A percentile compares a stretch with the other conserved stretches of the same genome.
Conservation (phyloP, 2,888 invertebrate species). For the Cephonodes hylas region DNA sequence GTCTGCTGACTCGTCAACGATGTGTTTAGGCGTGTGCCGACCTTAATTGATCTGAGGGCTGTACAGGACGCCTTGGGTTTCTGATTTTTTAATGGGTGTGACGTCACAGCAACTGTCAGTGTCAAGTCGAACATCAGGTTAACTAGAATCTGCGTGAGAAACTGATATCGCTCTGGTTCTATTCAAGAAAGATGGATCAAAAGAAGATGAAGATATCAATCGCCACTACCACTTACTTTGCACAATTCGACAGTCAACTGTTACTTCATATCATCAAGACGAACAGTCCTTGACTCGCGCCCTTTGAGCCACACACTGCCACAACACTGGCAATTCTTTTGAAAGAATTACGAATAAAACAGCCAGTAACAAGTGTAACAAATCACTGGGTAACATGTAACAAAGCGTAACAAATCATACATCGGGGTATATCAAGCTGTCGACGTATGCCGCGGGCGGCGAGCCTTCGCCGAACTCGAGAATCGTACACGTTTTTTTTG, state of each 20-base stretch:
- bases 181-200: too few relatives aligned
- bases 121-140: too few relatives aligned
- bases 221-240: too few relatives aligned
- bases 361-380: slow-evolving; percentile 40
- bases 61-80: neutral
- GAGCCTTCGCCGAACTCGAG: slow-evolving; percentile 16
- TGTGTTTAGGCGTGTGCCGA: slow-evolving; percentile 29
- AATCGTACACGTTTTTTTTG: slow-evolving; percentile 19
- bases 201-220: too few relatives aligned
- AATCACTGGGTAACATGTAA: slow-evolving; percentile 44
- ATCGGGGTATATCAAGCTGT: slow-evolving; percentile 47
- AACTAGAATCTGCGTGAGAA: too few relatives aligned
- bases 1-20: slow-evolving; percentile 21
- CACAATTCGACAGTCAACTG: neutral
- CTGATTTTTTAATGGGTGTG: too few relatives aligned
- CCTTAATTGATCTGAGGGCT: slow-evolving; percentile 13
- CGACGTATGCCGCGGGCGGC: slow-evolving; percentile 34
- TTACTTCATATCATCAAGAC: neutral
- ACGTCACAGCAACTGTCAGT: too few relatives aligned
- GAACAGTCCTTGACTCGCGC: neutral
- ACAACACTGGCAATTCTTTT: slow-evolving; percentile 3
- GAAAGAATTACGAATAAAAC: slow-evolving; percentile 7
- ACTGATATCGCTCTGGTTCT: too few relatives aligned
- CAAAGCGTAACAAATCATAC: slow-evolving; percentile 48
- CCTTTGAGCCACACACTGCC: neutral